Base-by-base conservation (phyloP, 2,888 invertebrate species). In the Ectropis crepuscularia region DNA sequence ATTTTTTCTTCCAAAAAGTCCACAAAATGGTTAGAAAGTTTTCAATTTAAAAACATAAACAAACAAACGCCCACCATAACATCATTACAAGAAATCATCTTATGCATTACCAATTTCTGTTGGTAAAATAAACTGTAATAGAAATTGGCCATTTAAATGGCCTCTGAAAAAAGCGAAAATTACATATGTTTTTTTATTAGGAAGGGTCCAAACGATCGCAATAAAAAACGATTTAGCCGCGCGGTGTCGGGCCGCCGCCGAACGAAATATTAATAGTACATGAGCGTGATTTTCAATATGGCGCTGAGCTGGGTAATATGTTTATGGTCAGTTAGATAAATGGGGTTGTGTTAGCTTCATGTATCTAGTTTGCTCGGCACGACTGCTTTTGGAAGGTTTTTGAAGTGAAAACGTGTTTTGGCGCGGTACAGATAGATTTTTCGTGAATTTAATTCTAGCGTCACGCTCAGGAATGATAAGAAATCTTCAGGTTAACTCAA, bases 191-290 rank as follows among this genome's bases (percentile, higher is more conserved):
- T 80, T 80, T 81, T 80, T 77, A 75, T 80, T 79, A 73, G 69
- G 72, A 76, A 78, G 78, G 83, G 79, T 75, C 76, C 72, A 82
- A 85, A 85, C 81, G 84, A 82, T 80, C 76, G 85, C 78, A 79
- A 87, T 88, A 88, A 87, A 88, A 88, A 85, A 82, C 81, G 83
- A 87, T 88, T 88, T 86, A 88, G 84, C 78, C 79, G 77, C 77
- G 81, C 65, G 60, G 48, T 57, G 57, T 57, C 65, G 62, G 63
- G 63, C 71, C 70, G 63, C 62, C 65, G 71, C 78, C 74, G 64
- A 65, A 61, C 61, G 62, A 61, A 61, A 74, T 76, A 73, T 76
- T 77, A 71, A 73, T 74, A 74, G 67, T 70, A 75, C 74, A 74
- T 75, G 73, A 74, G 73, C 73, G 70, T 74, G 76, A 74, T 72